Conservation (phyloP, 2,113 vertebrate genomes). For the Gymnorhina tibicen region DNA sequence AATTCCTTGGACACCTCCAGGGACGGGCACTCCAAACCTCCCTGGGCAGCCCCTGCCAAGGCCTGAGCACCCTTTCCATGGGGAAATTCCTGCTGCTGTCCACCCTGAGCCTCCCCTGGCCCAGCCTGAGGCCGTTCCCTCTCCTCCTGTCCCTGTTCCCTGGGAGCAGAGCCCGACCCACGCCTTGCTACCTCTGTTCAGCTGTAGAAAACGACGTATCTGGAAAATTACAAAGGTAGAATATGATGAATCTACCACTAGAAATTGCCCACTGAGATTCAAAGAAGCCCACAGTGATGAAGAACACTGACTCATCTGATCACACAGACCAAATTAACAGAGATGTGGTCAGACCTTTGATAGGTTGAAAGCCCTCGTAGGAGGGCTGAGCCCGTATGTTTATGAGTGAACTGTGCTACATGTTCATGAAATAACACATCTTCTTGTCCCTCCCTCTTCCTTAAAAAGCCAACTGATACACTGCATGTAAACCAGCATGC, state of each 20-base stretch:
- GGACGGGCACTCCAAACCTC: background rate
- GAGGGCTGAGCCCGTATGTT: background rate
- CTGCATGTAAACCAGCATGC: background rate
- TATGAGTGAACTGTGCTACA: background rate
- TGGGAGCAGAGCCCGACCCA: rapidly evolving
- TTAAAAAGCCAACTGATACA: background rate
- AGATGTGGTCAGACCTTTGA: background rate
- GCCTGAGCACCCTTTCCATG: background rate
- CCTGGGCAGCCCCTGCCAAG: background rate
- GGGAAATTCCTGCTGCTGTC: background rate
- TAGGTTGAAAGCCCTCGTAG: background rate
- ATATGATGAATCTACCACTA: background rate
- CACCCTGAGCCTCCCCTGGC: background rate
- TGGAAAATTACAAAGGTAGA: background rate
- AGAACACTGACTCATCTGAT: background rate
- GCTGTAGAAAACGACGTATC: rapidly evolving
- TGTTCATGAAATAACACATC: background rate
- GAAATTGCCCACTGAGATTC: background rate
- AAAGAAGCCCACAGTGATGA: too few species aligned
- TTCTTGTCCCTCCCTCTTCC: background rate
- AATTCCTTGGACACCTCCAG: background rate
- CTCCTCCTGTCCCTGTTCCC: background rate
- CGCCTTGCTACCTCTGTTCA: too few species aligned
- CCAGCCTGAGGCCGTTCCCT: rapidly evolving
- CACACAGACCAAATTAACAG: background rate